Base-by-base conservation (phyloP, 37 sponge, comb jelly and placozoan genomes). In the Beroe ovata region DNA sequence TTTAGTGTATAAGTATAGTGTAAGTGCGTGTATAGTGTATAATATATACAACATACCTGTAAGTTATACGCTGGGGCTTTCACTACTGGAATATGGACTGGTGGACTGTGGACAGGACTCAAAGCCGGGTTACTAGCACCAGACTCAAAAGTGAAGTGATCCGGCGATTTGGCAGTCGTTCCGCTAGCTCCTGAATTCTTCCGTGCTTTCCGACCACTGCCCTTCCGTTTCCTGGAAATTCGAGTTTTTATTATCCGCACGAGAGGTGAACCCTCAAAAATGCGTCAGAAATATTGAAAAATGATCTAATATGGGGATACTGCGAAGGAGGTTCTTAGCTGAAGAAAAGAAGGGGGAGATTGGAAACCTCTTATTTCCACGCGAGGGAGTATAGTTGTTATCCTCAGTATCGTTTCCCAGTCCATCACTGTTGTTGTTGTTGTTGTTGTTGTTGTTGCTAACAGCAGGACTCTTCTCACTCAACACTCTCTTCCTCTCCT, bases 401-500 rank as follows among this genome's bases (percentile, higher is more conserved):
- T 77, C 84, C 47, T 77, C 84, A 42, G 69, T 66, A 11, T 8
- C 1, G 25, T 40, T 35, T 21, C 36, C 54, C 8, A 40, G 23
- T 11, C 11, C 11, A 6, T 6, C 11, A 11, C 6, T 11, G 11
- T 11, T 11, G 6, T 6, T 47, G 6, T 47, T 11, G 11, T 6
- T 47, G 54, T 6, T 47, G 54, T 6, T 11, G 11, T 6, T 11
- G 11, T 6, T 6, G 54, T 6, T 47, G 8, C 14, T 35, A 4
- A 30, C 36, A 42, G 84, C 28, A 11, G 84, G 84, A 8, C 36
- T 32, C 28, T 77, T 77, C 54, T 77, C 84, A 23, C 84, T 77
- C 54, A 77, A 54, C 54, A 77, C 84, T 41, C 84, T 38, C 84
- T 77, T 77, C 54, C 84, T 77, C 84, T 77, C 84, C 54, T 39